Conservation (phyloP, 92 coral and sea anemone species). For the Ricordea florida region DNA sequence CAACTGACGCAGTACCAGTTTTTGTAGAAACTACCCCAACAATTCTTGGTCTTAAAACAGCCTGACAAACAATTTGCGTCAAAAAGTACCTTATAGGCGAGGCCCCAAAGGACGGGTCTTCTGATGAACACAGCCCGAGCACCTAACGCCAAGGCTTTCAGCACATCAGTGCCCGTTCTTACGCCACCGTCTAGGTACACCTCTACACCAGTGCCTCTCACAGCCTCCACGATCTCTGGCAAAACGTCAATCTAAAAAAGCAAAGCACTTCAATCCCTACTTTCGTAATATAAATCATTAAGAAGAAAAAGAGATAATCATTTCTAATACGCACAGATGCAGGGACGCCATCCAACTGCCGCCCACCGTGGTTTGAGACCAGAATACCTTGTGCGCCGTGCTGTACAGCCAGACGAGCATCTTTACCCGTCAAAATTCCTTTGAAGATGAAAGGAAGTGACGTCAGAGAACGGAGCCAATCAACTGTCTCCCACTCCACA, state of each 20-base stretch:
- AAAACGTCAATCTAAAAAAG: slow-evolving; percentile 27
- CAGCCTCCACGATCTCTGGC: slow-evolving; percentile 33
- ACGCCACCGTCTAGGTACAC: slow-evolving; percentile 39
- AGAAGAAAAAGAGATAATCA: background rate
- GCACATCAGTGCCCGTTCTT: slow-evolving; percentile 41
- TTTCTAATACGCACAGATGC: slow-evolving; percentile 39
- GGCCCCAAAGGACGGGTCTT: slow-evolving; percentile 41
- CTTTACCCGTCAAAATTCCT: slow-evolving; percentile 37
- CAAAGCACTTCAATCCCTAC: background rate
- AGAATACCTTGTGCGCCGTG: slow-evolving; percentile 49
- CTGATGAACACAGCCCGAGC: slow-evolving; percentile 46
- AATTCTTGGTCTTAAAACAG: too few relatives aligned
- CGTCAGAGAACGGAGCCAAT: slow-evolving; percentile 44
- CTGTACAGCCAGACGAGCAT: slow-evolving; percentile 48
- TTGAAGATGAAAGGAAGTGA: slow-evolving; percentile 46
- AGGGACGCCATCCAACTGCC: slow-evolving; percentile 47
- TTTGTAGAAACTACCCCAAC: too few relatives aligned
- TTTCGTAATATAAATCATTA: background rate
- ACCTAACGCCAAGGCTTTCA: slow-evolving; percentile 49
- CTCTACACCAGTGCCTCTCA: slow-evolving; percentile 16
- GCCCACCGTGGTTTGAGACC: slow-evolving; percentile 61
- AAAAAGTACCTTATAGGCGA: slow-evolving; percentile 31
- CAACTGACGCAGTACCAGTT: too few relatives aligned
- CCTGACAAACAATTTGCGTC: too few relatives aligned
- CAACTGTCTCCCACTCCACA: slow-evolving; percentile 17